Base-by-base conservation (phyloP, 2,797 vertebrate species). In the Pangasius sanitwongsei region DNA sequence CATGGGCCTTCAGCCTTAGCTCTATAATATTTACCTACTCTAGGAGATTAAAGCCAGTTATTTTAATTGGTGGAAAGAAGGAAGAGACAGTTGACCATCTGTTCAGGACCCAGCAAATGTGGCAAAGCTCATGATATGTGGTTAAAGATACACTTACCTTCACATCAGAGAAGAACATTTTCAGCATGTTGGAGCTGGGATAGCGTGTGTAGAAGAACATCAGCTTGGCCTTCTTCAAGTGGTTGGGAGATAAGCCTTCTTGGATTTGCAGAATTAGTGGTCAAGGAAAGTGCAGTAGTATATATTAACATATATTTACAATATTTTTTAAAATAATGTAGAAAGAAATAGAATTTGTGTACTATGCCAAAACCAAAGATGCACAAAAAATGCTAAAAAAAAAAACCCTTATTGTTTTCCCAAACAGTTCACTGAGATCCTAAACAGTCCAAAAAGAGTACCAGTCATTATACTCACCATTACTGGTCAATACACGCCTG, bases 171-270 rank as follows among this genome's bases (percentile, higher is more conserved):
- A 99, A 99, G 96, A 96, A 99, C 86, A 98, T 99, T 95, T 99
- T 99, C 93, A 99, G 97, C 98, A 99, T 99, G 96, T 99, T 99
- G 96, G 98, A 99, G 94, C 98, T 99, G 87, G 98, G 98, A 94
- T 99, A 99, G 91, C 98, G 97, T 63, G 97, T 98, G 94, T 99
- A 99, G 96, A 99, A 99, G 97, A 99, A 99, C 98, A 99, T 99
- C 93, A 99, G 97, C 95, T 99, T 99, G 95, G 98, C 98, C 94
- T 99, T 99, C 96, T 99, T 99, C 96, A 99, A 97, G 95, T 99
- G 98, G 95, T 99, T 99, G 31, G 98, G 98, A 91, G 98, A 99
- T 93, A 99, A 93, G 87, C 98, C 98, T 94, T 99, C 98, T 96
- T 99, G 98, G 95, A 99, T 99, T 97, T 99, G 96, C 94, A 93